phyloP scores from a whole-genome alignment of 2,113 vertebrate species.

The Tragelaphus strepsiceros region DNA sequence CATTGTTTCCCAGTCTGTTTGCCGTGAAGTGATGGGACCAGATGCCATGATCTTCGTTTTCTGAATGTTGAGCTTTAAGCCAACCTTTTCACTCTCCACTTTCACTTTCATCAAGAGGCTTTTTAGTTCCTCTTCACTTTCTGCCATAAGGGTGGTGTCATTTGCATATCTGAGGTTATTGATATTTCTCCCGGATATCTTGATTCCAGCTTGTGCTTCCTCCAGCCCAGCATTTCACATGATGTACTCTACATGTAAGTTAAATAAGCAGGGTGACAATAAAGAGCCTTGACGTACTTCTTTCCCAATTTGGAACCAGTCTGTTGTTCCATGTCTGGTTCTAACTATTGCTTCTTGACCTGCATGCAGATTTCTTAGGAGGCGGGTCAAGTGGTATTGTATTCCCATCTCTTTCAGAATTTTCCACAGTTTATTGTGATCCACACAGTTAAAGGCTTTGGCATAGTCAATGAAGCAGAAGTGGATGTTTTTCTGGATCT shows the following conservation, averaged over 20 bases:
- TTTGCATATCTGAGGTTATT: not conserved
- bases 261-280: not conserved
- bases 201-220: not conserved
- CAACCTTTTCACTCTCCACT: not conserved
- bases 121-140: too few species aligned
- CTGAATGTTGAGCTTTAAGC: not conserved
- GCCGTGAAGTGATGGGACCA: not conserved
- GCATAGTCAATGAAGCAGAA: not conserved
- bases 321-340: not conserved
- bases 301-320: not conserved
- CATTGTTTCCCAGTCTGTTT: not conserved
- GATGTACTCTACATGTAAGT: not conserved
- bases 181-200: not conserved
- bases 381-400: not conserved
- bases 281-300: not conserved
- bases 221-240: not conserved
- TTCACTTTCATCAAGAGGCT: too few species aligned
- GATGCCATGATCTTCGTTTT: not conserved
- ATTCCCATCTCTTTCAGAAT: not conserved
- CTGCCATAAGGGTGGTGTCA: not conserved
- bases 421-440: not conserved
- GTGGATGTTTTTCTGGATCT: not conserved
- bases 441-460: not conserved
- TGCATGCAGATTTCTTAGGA: not conserved
- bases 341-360: not conserved